Evolutionary conservation across 2,888 invertebrate species (phyloP).

Genomic region (Antheraea yamamai): DNA sequence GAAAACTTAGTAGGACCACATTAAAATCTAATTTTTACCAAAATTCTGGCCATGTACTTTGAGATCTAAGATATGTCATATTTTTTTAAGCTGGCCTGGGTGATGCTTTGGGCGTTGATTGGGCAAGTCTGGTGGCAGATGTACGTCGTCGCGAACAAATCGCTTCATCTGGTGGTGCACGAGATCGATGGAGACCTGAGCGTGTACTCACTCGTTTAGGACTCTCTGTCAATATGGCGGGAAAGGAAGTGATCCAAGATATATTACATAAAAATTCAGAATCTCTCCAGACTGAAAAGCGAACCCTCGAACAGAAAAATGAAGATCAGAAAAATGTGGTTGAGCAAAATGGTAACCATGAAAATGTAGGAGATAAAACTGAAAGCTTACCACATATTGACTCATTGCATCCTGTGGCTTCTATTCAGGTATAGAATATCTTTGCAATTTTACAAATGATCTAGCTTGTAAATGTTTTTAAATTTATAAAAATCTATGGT

Average conservation of each 20-base stretch:
- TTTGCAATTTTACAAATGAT: background rate
- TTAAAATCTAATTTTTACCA: too few relatives aligned
- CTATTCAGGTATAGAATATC: conserved; percentile 66
- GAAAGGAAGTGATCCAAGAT: conserved; percentile 74
- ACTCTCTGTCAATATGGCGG: conserved; percentile 89
- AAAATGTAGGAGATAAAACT: conserved; percentile 39
- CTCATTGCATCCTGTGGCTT: conserved; percentile 79
- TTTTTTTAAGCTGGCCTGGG: conserved; percentile 84
- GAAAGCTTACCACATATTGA: conserved; percentile 54
- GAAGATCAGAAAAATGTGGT: conserved; percentile 42
- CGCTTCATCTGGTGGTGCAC: conserved; percentile 82
- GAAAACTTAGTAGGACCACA: too few relatives aligned
- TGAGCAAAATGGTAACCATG: conserved; percentile 58
- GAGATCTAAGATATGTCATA: conserved; percentile 1
- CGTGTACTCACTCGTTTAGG: conserved; percentile 91
- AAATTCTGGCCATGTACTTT: too few relatives aligned
- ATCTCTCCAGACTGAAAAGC: conserved; percentile 46
- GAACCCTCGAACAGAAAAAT: conserved; percentile 33
- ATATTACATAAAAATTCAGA: conserved; percentile 64
- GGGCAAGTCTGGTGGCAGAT: conserved; percentile 94
- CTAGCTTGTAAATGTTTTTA: too few relatives aligned
- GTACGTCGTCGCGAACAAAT: conserved; percentile 81
- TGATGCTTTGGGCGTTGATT: conserved; percentile 97
- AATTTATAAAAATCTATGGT: too few relatives aligned
- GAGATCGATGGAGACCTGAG: conserved; percentile 91